phyloP scores from a whole-genome alignment of 2,888 invertebrate genomes.

The Tinea trinotella region DNA sequence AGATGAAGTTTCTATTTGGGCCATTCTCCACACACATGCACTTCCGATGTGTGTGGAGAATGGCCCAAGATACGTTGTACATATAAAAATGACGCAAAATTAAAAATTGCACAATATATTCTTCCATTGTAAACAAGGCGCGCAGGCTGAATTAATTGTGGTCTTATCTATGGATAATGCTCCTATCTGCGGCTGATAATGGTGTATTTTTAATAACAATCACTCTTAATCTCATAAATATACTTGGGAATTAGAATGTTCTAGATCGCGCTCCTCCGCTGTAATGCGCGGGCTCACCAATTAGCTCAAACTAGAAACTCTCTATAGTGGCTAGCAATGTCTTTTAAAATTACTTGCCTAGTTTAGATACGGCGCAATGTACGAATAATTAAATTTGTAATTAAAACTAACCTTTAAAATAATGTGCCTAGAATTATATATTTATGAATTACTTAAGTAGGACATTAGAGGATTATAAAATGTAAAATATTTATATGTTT shows the following conservation, averaged over 20 bases:
- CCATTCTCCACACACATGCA: neutral
- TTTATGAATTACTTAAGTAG: too few relatives aligned
- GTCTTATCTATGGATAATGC: neutral
- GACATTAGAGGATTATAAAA: neutral
- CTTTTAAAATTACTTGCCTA: too few relatives aligned
- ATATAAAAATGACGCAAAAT: constrained; percentile 2
- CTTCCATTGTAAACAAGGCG: constrained; percentile 13
- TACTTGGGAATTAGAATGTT: neutral
- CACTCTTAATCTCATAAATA: constrained; percentile 3
- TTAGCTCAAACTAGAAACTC: too few relatives aligned
- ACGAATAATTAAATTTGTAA: too few relatives aligned
- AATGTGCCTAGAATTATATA: too few relatives aligned
- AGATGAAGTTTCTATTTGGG: constrained; percentile 11
- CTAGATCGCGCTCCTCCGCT: neutral
- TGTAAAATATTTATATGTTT: neutral
- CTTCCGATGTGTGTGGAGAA: neutral
- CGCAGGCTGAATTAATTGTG: constrained; percentile 8
- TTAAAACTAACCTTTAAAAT: too few relatives aligned
- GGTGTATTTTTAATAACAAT: constrained; percentile 10
- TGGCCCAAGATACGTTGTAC: neutral
- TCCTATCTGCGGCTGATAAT: constrained; percentile 1
- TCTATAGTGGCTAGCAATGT: too few relatives aligned
- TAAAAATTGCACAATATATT: constrained; percentile 9
- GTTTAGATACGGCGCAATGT: too few relatives aligned
- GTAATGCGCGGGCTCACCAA: neutral